Evolutionary conservation across 2,888 invertebrate species (phyloP), one percentile per base, ranked within the genome.

Genomic region (Dioctria rufipes): DNA sequence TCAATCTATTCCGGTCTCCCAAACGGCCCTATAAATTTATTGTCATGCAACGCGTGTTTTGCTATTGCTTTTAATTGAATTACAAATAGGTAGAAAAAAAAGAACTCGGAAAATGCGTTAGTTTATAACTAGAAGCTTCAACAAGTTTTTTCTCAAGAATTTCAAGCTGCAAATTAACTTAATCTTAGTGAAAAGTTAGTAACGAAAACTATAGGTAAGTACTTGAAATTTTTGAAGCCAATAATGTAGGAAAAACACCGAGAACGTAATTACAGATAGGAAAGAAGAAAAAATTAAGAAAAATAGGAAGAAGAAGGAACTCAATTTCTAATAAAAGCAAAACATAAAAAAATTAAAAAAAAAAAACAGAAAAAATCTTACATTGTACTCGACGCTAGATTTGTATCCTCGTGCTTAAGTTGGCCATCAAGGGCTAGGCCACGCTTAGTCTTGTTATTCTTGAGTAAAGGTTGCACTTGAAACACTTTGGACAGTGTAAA

Each of bases 341-440:
- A 43, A 66, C 9, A 49, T 54, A 61, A 75, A 79, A 42, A 46
- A 61, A 67, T 39, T 54, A 4, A 11, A 46, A 54, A 8, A 25
- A 25, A 25, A 25, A 25, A 0, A 25, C 2, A 25, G 11, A 71
- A 58, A 65, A 40, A 9, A 67, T 80, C 94, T 93, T 91, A 95
- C 95, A 95, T 93, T 87, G 95, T 95, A 85, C 95, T 95, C 82
- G 95, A 95, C 83, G 95, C 95, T 86, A 96, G 91, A 91, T 95
- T 95, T 86, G 95, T 96, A 90, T 95, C 95, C 90, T 96, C 95
- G 89, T 96, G 95, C 89, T 95, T 95, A 86, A 96, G 91, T 89
- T 95, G 95, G 82, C 95, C 96, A 87, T 96, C 95, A 85, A 96
- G 91, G 83, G 95, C 95, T 86, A 96, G 91, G 82, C 95, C 95